Percentiles rank a stretch among this genome's conserved stretches.
These are phyloP conservation scores for Elysia crispata DNA, from an alignment of 2,888 invertebrate species.

Conservation along the genomic window DNA sequence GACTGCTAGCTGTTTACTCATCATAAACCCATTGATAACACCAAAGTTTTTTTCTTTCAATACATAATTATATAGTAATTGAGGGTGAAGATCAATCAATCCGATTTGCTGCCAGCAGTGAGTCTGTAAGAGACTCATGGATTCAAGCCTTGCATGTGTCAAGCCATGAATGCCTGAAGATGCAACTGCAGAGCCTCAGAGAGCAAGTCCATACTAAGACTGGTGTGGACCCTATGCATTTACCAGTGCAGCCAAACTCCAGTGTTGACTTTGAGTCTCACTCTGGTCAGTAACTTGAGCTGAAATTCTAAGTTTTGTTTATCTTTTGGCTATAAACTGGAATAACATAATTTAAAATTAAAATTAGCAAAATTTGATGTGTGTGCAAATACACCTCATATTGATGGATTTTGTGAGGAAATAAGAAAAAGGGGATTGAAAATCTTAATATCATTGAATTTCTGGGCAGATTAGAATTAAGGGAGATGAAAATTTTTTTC, in stretches of 20 bases:
- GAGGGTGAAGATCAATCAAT: slow-evolving; percentile 86
- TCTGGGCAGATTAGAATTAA: no score
- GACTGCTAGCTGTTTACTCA: no score
- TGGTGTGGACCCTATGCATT: slow-evolving; percentile 71
- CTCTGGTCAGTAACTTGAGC: neutral
- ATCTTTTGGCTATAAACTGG: neutral
- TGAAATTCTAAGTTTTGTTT: neutral
- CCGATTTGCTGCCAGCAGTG: slow-evolving; percentile 88
- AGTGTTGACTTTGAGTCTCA: slow-evolving; percentile 66
- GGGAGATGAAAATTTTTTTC: no score
- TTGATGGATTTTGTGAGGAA: no score
- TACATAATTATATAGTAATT: slow-evolving; percentile 68
- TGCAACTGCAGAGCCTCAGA: slow-evolving; percentile 82
- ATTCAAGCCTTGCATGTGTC: slow-evolving; percentile 89
- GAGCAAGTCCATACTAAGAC: slow-evolving; percentile 74
- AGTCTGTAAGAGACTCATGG: slow-evolving; percentile 91
- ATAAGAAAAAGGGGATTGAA: no score
- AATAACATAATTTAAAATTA: no score
- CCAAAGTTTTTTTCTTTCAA: no score
- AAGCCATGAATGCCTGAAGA: slow-evolving; percentile 89
- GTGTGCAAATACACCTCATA: no score
- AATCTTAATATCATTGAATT: no score
- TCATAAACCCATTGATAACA: no score
- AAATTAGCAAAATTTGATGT: no score
- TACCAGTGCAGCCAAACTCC: slow-evolving; percentile 60